phyloP scores from a whole-genome alignment of 2,888 invertebrate species.

The Azorinus chamasolen region DNA sequence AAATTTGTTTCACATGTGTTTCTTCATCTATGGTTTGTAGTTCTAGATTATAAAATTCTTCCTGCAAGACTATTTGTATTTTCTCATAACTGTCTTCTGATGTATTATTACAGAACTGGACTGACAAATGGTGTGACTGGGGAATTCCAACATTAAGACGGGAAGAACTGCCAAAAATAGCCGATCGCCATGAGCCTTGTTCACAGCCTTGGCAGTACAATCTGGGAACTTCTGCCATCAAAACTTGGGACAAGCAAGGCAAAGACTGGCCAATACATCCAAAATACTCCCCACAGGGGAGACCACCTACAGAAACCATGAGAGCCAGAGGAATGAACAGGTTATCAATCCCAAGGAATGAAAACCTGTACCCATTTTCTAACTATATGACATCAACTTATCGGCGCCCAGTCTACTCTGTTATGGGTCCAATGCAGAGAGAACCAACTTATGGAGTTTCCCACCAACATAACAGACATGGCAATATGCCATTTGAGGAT shows the following conservation, averaged over 20 bases:
- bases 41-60: no score
- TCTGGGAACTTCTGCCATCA: conserved; percentile 73
- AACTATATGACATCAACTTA: conserved; percentile 85
- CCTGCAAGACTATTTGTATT: no score
- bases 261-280: conserved; percentile 80
- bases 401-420: conserved; percentile 83
- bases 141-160: conserved; percentile 74
- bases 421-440: conserved; percentile 85
- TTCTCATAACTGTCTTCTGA: no score
- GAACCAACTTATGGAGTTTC: conserved; percentile 83
- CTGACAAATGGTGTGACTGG: conserved; percentile 82
- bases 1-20: no score
- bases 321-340: conserved; percentile 82
- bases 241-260: conserved; percentile 74
- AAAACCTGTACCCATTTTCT: conserved; percentile 83
- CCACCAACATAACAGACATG: conserved; percentile 84
- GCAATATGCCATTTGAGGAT: conserved; percentile 85
- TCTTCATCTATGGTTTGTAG: no score
- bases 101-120: conserved; percentile 76
- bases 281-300: conserved; percentile 71
- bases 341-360: conserved; percentile 74
- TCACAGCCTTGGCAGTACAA: conserved; percentile 79
- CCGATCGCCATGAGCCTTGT: conserved; percentile 77
- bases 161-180: conserved; percentile 78
- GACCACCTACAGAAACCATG: conserved; percentile 79